Evolutionary conservation across 1,140 invertebrate genomes (phyloP).

Genomic region (Lepidotrigona ventralis): DNA sequence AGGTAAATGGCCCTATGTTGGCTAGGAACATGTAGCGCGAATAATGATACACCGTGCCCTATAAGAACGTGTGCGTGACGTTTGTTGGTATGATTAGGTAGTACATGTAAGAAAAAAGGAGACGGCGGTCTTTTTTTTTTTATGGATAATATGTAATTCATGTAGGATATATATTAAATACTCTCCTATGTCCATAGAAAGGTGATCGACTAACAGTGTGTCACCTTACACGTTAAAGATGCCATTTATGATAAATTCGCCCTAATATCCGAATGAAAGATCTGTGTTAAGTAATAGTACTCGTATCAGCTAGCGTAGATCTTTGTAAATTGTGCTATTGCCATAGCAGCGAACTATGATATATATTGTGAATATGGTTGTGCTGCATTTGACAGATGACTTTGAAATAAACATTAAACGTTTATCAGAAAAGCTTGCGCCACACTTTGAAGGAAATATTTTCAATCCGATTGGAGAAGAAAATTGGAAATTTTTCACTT

Average conservation of each 20-base stretch:
- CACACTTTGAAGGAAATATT: neutral
- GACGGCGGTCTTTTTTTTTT: constrained; percentile 49
- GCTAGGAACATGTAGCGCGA: constrained; percentile 36
- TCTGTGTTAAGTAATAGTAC: constrained; percentile 23
- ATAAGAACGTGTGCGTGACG: constrained; percentile 52
- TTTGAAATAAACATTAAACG: constrained; percentile 18
- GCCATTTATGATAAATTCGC: constrained; percentile 14
- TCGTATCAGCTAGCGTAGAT: constrained; percentile 22
- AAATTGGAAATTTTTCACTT: neutral
- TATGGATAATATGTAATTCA: constrained; percentile 7
- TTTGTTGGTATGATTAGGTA: constrained; percentile 47
- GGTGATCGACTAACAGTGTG: neutral
- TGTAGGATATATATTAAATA: constrained; percentile 1
- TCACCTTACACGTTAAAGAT: neutral
- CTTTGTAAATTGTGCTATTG: constrained; percentile 43
- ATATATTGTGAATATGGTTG: constrained; percentile 35
- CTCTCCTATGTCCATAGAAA: constrained; percentile 1
- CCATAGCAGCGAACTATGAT: constrained; percentile 9
- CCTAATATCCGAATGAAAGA: constrained; percentile 1
- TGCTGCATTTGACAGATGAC: constrained; percentile 31
- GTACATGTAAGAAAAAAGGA: constrained; percentile 36
- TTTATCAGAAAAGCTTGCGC: neutral
- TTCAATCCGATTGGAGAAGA: neutral
- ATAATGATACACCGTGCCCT: constrained; percentile 37
- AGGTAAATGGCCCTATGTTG: constrained; percentile 23